Evolutionary conservation across 2,113 vertebrate genomes (phyloP).

Genomic region (Motacilla alba): DNA sequence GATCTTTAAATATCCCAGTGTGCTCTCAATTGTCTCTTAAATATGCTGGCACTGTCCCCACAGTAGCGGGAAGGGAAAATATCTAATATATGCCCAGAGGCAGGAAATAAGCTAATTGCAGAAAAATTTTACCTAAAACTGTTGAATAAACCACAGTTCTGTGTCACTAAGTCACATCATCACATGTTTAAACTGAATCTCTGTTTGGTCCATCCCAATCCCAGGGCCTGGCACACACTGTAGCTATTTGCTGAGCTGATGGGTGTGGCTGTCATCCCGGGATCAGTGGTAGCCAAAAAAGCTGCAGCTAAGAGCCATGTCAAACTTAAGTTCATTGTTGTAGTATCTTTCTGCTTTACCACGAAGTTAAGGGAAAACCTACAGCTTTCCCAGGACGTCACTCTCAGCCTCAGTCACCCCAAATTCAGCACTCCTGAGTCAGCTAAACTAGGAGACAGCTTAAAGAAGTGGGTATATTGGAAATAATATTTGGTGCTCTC

Average conservation of each 20-base stretch:
- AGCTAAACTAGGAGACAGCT: neutral
- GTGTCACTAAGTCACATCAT: constrained; percentile 6
- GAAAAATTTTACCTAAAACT: constrained; percentile 39
- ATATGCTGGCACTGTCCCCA: constrained; percentile 1
- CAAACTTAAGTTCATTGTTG: neutral
- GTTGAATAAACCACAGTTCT: constrained; percentile 9
- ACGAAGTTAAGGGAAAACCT: neutral
- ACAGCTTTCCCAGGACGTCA: neutral
- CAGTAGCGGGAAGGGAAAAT: constrained; percentile 15
- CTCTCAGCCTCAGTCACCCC: neutral
- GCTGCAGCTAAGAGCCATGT: neutral
- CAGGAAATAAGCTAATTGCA: constrained; percentile 43
- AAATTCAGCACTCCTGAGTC: neutral
- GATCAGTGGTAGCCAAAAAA: neutral
- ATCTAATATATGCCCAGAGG: constrained; percentile 1
- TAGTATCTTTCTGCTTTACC: neutral
- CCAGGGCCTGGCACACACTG: neutral
- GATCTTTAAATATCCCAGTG: constrained; percentile 20
- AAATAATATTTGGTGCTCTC: neutral
- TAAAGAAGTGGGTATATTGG: neutral
- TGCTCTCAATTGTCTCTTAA: constrained; percentile 8
- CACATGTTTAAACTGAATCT: neutral
- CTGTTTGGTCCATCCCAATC: neutral
- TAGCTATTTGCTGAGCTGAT: neutral
- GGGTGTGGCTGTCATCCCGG: neutral